Evolutionary conservation across 1,140 invertebrate genomes (phyloP).

Genomic region (Cydia strobilella): DNA sequence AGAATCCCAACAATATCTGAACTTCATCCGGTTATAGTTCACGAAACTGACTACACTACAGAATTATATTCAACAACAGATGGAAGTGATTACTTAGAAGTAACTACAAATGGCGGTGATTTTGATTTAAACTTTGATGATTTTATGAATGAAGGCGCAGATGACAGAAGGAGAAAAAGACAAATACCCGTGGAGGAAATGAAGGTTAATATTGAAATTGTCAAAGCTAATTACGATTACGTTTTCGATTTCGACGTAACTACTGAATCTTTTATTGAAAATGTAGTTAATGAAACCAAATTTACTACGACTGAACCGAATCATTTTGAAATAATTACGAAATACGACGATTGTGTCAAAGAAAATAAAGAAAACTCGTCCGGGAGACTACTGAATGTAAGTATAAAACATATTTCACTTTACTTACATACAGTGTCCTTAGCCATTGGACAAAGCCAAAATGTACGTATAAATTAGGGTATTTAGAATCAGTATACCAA

Average conservation of each 20-base stretch:
- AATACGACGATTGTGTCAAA: conserved; percentile 30
- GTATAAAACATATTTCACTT: background rate
- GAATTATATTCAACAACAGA: conserved; percentile 51
- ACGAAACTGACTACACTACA: conserved; percentile 48
- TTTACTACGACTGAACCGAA: conserved; percentile 42
- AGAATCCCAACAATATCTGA: conserved; percentile 66
- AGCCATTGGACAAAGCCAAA: too few relatives aligned
- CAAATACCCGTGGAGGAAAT: conserved; percentile 39
- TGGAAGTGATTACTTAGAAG: conserved; percentile 41
- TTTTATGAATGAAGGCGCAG: conserved; percentile 22
- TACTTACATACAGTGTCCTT: too few relatives aligned
- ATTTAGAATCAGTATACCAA: too few relatives aligned
- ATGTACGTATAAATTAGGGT: too few relatives aligned
- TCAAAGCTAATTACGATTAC: conserved; percentile 43
- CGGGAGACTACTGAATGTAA: background rate
- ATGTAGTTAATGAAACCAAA: conserved; percentile 47
- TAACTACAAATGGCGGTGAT: conserved; percentile 43
- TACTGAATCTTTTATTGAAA: conserved; percentile 40
- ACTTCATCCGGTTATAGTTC: conserved; percentile 50
- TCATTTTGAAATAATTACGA: conserved; percentile 47
- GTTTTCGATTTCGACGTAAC: conserved; percentile 42
- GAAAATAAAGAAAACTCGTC: background rate
- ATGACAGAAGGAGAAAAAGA: conserved; percentile 42
- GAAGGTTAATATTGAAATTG: conserved; percentile 48
- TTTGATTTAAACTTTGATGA: conserved; percentile 52